Evolutionary conservation across 2,888 invertebrate species (phyloP), one percentile per base, ranked within the genome.

Genomic region (Agrotis ipsilon): DNA sequence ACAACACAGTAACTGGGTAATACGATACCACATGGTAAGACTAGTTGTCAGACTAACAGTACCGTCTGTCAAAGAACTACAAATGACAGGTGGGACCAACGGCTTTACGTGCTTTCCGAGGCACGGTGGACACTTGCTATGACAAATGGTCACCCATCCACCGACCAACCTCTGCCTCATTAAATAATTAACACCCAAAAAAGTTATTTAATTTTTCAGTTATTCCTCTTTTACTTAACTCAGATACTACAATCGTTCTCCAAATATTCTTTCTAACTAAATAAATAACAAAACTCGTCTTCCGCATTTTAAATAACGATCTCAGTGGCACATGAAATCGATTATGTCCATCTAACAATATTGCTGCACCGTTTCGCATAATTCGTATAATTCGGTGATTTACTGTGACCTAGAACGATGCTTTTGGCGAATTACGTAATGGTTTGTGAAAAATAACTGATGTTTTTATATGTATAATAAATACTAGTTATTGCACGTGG

Each of bases 281-380:
- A 75, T 19, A 57, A 72, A 75, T 14, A 75, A 66, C 13, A 24
- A n/a, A 18, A 21, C n/a, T 7, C 13, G 2, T 51, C 49, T 72
- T 67, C 49, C 49, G 68, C 7, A 11, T 72, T 39, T 39, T 21
- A 49, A 51, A 49, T 27, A 71, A 49, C 1, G 13, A 6, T 55
- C 19, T 57, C 19, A 16, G 48, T 75, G 32, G 75, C 45, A 39
- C 68, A 51, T 45, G 0, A 57, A 72, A 72, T 75, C 55, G 45
- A 72, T 72, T 72, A 67, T 49, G 24, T 24, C 14, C 75, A 67
- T 45, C 19, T 39, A 24, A 72, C 67, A 75, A 75, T 67, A 32
- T 45, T 49, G 43, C 55, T 16, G 18, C 3, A 55, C 1, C 49
- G 49, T 75, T 67, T 51, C 75, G 67, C 24, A 51, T 72, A 67